Percentiles rank a stretch among this genome's conserved stretches.
Evolutionary conservation across 2,113 vertebrate species (phyloP).

Genomic region (Naja naja): DNA sequence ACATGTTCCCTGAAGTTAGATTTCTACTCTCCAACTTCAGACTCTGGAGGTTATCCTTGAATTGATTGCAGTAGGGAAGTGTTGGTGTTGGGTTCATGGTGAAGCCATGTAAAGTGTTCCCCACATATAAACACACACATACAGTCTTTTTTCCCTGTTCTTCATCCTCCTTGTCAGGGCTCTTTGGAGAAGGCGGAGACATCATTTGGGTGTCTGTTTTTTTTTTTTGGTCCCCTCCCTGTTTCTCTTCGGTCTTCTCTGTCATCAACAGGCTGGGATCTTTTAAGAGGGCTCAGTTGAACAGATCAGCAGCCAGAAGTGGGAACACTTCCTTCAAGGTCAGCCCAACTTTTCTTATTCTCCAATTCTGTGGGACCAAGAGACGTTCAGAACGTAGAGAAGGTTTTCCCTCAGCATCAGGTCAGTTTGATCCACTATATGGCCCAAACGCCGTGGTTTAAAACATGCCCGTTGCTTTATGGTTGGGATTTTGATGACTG

Average conservation of each 20-base stretch:
- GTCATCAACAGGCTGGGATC: neutral
- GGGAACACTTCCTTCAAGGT: neutral
- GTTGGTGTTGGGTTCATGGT: neutral
- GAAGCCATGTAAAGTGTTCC: neutral
- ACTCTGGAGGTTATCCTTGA: neutral
- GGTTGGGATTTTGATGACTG: neutral
- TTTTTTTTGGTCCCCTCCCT: conserved; percentile 18
- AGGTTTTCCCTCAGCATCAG: neutral
- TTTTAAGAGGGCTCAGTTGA: neutral
- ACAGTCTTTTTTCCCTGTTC: neutral
- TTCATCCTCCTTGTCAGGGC: neutral
- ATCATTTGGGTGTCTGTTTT: conserved; percentile 4
- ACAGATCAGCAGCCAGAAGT: neutral
- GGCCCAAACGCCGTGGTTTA: neutral
- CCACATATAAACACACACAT: neutral
- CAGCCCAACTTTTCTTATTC: neutral
- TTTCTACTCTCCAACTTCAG: neutral
- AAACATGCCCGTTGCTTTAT: neutral
- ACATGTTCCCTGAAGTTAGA: neutral
- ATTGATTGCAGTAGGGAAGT: neutral
- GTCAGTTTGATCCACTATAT: neutral
- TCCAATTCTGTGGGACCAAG: neutral
- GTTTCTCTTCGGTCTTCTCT: neutral
- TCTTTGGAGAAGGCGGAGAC: conserved; percentile 18
- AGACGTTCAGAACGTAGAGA: neutral